Base-by-base conservation (phyloP, 2,888 invertebrate genomes). In the Argyresthia goedartella region DNA sequence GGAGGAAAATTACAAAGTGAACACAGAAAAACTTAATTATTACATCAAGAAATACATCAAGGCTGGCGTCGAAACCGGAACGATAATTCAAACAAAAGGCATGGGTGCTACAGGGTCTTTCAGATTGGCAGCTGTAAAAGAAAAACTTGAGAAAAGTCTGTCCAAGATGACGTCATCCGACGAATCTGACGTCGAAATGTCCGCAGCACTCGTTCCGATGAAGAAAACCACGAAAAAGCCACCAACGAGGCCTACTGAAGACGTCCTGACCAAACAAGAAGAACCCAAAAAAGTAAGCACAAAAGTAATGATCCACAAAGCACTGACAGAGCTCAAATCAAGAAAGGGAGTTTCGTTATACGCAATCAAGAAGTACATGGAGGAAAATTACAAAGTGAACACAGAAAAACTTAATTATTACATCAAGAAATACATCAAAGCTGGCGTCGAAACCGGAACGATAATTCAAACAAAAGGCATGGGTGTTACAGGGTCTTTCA, bases 401-500 rank as follows among this genome's bases (percentile, higher is more conserved):
- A 66, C 67, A 0, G 71, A 73, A 0, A 81, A 73, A 62, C 57
- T 69, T 0, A 76, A 73, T 8, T 68, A 70, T 53, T 53, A 73
- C 0, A 78, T 85, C 1, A 85, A 82, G 52, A 82, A 76, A 55
- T 57, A 63, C 0, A 60, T 85, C 0, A 84, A 78, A 58, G 57
- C 55, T 0, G 73, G 74, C 0, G 69, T 84, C 0, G 78, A 81
- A 63, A 61, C 68, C 0, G 84, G 84, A 0, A 61, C 60, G 0
- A 73, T 85, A 0, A 52, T 76, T 0, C 82, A 82, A 55, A 66
- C 66, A 0, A 82, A 80, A 58, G 84, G 84, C 0, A 56, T 73
- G 0, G 84, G 84, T 0, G 84, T 77, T 0, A 57, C 75, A 0
- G 85, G 85, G 0, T 85, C 85, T 0, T 85, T 84, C 52, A 81